Conservation (phyloP, 2,888 invertebrate genomes). For the Hypomecis atomaria region DNA sequence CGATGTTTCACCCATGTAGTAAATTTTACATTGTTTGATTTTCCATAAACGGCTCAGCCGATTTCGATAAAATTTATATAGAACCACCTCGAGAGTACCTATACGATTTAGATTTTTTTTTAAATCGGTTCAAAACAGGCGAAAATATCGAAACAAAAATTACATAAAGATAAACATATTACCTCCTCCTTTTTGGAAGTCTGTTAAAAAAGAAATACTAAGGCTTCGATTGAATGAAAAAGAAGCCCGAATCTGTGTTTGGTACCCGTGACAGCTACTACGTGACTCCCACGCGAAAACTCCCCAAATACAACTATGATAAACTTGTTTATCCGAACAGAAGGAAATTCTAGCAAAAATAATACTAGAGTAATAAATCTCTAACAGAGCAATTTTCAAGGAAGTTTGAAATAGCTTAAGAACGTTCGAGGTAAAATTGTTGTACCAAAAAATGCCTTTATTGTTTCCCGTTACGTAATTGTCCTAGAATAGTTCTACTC, state of each 20-base stretch:
- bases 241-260: conserved; percentile 19
- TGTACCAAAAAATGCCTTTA: neutral
- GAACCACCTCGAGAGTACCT: no score
- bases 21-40: no score
- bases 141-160: no score
- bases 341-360: conserved; percentile 9
- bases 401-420: neutral
- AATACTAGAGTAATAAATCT: conserved; percentile 5
- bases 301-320: conserved; percentile 13
- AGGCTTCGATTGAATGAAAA: conserved; percentile 1
- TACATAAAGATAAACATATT: no score
- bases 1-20: no score
- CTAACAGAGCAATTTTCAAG: neutral
- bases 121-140: no score
- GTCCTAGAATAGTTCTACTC: conserved; percentile 12
- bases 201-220: no score
- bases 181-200: no score
- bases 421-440: neutral
- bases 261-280: conserved; percentile 18
- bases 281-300: conserved; percentile 20
- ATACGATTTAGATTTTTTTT: no score
- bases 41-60: no score
- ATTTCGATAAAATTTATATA: no score
- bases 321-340: conserved; percentile 28
- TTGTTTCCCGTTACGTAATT: conserved; percentile 8